Evolutionary conservation across 2,113 vertebrate genomes (phyloP).

Genomic region (Neogale vison): DNA sequence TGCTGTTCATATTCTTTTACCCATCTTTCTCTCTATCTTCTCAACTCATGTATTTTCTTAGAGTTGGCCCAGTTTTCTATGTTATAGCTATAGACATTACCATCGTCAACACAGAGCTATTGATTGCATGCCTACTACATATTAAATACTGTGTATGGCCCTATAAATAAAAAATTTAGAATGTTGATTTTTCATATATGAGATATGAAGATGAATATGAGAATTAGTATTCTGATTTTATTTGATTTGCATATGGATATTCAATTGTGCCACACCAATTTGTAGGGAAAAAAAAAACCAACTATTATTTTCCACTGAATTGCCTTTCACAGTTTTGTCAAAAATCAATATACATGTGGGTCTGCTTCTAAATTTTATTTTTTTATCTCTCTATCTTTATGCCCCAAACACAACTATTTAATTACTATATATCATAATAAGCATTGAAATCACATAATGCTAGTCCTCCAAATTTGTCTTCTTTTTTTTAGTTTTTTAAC

Average conservation of each 20-base stretch:
- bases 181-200: neutral
- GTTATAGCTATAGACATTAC: neutral
- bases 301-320: neutral
- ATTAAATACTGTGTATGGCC: neutral
- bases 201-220: neutral
- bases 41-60: neutral
- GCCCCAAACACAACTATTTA: neutral
- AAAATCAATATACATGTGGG: neutral
- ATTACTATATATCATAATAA: neutral
- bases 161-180: neutral
- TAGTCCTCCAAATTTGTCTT: neutral
- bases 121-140: neutral
- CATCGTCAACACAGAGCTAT: neutral
- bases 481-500: neutral
- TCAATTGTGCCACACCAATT: neutral
- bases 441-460: neutral
- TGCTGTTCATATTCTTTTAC: neutral
- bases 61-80: neutral
- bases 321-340: neutral
- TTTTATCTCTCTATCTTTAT: neutral
- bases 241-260: neutral
- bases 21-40: neutral
- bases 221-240: neutral
- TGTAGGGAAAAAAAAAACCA: neutral
- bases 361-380: neutral